Percentiles rank a stretch among this genome's conserved stretches.
phyloP scores from a whole-genome alignment of 2,888 invertebrate genomes.

The Calliphora vomitoria region DNA sequence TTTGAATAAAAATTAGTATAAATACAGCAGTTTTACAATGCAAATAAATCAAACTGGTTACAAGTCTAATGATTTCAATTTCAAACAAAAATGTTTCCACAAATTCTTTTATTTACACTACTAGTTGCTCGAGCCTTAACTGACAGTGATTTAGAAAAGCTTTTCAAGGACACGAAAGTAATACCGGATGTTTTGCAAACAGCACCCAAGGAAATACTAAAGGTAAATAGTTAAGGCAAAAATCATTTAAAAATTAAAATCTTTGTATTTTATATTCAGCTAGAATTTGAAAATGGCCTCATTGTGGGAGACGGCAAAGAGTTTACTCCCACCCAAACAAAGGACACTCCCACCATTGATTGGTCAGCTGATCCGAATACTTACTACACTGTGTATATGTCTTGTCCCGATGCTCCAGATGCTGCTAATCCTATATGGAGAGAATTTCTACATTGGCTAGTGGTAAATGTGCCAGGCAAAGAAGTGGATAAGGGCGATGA shows the following conservation, averaged over 20 bases:
- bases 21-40: neutral
- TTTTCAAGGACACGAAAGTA: constrained; percentile 77
- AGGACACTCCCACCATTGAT: constrained; percentile 78
- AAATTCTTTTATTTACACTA: neutral
- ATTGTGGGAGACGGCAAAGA: constrained; percentile 88
- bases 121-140: neutral
- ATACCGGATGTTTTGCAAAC: constrained; percentile 78
- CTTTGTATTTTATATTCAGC: constrained; percentile 61
- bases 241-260: neutral
- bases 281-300: constrained; percentile 81
- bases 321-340: constrained; percentile 88
- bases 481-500: constrained; percentile 89
- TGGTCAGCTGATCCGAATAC: constrained; percentile 77
- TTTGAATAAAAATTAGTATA: constrained; percentile 22
- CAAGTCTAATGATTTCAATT: neutral
- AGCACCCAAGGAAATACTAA: constrained; percentile 76
- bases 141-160: constrained; percentile 72
- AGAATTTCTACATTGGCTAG: constrained; percentile 96
- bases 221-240: constrained; percentile 63
- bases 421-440: constrained; percentile 90
- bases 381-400: constrained; percentile 80
- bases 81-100: constrained; percentile 33
- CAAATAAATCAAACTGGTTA: constrained; percentile 5
- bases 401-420: constrained; percentile 94
- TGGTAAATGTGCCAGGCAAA: constrained; percentile 92